These are phyloP conservation scores for Lerema accius DNA, from an alignment of 1,140 invertebrate genomes.

Conservation along the genomic window DNA sequence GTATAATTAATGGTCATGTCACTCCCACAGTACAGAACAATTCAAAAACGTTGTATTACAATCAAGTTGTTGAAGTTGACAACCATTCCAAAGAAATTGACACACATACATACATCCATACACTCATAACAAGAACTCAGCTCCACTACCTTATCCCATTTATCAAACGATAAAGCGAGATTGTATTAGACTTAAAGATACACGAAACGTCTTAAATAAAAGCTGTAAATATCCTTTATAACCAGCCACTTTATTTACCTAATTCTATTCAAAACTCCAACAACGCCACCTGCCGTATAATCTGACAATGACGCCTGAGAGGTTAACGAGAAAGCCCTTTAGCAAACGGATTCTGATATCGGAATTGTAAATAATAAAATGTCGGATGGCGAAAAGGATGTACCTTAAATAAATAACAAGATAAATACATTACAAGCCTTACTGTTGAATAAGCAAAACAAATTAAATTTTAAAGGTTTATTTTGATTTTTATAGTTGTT, in stretches of 20 bases:
- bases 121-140: no score
- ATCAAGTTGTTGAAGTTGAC: no score
- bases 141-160: no score
- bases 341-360: slow-evolving; percentile 21
- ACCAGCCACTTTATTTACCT: slow-evolving; percentile 1
- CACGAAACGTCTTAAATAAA: neutral
- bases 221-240: neutral
- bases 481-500: no score
- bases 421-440: neutral
- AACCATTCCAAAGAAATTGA: no score
- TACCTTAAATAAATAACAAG: neutral
- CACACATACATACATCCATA: no score
- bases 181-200: no score
- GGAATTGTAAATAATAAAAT: slow-evolving; percentile 17
- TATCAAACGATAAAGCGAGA: no score
- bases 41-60: no score
- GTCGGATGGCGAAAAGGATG: neutral
- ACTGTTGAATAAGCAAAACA: neutral
- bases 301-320: slow-evolving; percentile 4
- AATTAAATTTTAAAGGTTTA: neutral
- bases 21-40: no score
- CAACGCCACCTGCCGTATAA: slow-evolving; percentile 4
- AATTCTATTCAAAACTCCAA: neutral
- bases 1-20: no score
- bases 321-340: slow-evolving; percentile 13